A percentile compares a stretch with the other conserved stretches of the same genome.
Conservation (phyloP, 2,888 invertebrate species). For the Thelaira solivaga region DNA sequence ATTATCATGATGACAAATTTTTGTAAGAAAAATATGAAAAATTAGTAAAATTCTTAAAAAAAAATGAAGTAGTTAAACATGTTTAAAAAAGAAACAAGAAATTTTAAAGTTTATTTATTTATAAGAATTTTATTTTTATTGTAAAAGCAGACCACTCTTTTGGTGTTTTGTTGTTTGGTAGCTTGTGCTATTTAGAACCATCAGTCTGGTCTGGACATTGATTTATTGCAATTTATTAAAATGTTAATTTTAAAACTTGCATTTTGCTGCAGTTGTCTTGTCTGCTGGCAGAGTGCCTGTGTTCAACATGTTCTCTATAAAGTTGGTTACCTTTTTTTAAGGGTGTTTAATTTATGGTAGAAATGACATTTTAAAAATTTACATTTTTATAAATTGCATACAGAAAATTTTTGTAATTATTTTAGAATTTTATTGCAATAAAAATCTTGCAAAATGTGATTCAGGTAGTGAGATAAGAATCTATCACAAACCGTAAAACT, state of each 20-base stretch:
- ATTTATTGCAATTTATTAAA: constrained; percentile 25
- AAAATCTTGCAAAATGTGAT: too few species aligned
- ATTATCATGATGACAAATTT: constrained; percentile 54
- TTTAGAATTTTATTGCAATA: too few species aligned
- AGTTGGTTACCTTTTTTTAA: not conserved
- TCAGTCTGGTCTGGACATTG: constrained; percentile 37
- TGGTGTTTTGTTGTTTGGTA: not conserved
- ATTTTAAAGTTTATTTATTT: not conserved
- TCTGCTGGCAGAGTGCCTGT: not conserved
- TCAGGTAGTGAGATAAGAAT: too few species aligned
- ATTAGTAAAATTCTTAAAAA: not conserved
- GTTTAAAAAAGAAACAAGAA: not conserved
- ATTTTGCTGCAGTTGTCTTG: too few species aligned
- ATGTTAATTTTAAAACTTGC: not conserved
- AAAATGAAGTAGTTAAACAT: not conserved
- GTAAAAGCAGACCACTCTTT: not conserved
- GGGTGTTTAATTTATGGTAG: constrained; percentile 31
- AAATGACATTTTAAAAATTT: too few species aligned
- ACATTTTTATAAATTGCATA: too few species aligned
- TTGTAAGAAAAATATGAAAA: constrained; percentile 23
- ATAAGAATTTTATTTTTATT: not conserved
- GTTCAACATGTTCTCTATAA: not conserved
- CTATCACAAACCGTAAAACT: too few species aligned
- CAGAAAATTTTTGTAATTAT: too few species aligned
- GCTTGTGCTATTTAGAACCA: not conserved